These are phyloP conservation scores for Bryconaethiops microstoma DNA, from an alignment of 2,797 vertebrate genomes.

Conservation along the genomic window DNA sequence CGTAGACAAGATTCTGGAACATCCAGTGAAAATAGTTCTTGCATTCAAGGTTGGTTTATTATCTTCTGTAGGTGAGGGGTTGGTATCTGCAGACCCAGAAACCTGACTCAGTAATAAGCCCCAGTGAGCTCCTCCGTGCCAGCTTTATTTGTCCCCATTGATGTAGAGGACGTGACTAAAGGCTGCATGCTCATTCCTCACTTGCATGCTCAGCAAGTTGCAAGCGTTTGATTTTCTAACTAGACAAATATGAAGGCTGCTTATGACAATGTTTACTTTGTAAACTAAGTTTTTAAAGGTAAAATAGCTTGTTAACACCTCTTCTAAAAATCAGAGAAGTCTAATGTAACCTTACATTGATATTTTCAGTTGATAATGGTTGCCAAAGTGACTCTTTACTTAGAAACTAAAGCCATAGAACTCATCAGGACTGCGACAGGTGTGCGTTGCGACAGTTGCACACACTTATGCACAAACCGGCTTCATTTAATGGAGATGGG, in stretches of 20 bases:
- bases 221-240: conserved; percentile 54
- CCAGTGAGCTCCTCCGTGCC: conserved; percentile 2
- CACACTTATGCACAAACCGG: conserved; percentile 44
- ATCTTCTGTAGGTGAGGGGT: conserved; percentile 18
- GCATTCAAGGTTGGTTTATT: conserved; percentile 17
- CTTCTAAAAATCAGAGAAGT: conserved; percentile 49
- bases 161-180: conserved; percentile 52
- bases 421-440: conserved; percentile 33
- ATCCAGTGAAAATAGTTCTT: conserved; percentile 1
- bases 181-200: conserved; percentile 53
- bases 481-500: conserved; percentile 41
- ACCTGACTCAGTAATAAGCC: conserved; percentile 36
- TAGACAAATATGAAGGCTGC: conserved; percentile 72
- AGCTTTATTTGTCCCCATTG: conserved; percentile 7
- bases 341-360: conserved; percentile 56
- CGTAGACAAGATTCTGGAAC: conserved; percentile 36
- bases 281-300: conserved; percentile 60
- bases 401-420: conserved; percentile 72
- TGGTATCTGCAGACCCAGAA: conserved; percentile 1
- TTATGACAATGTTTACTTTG: conserved; percentile 69
- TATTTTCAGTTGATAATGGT: conserved; percentile 61
- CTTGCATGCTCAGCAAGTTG: conserved; percentile 57
- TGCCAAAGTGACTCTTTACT: conserved; percentile 65
- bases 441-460: conserved; percentile 17
- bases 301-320: conserved; percentile 54